These are phyloP conservation scores for Mus caroli DNA, from an alignment of 2,797 vertebrate genomes.

Conservation along the genomic window DNA sequence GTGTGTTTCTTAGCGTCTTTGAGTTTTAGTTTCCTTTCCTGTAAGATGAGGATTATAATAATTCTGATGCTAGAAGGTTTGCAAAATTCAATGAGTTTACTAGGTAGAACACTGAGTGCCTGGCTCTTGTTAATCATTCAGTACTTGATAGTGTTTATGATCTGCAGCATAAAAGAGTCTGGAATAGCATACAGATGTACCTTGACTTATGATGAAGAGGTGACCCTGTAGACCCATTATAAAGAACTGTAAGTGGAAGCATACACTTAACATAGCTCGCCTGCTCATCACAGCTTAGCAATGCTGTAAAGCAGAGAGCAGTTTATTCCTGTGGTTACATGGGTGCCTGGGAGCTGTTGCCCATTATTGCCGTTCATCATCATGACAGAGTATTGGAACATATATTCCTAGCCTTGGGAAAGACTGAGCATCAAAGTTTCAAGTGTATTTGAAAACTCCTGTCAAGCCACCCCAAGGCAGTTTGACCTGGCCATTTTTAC, in stretches of 20 bases:
- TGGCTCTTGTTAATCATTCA: not conserved
- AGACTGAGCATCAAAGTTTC: not conserved
- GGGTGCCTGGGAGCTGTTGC: not conserved
- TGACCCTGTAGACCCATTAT: not conserved
- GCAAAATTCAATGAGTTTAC: slow-evolving; percentile 37
- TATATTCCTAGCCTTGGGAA: not conserved
- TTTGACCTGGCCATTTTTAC: not conserved
- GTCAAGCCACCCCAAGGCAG: not conserved
- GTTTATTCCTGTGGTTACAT: too few species aligned
- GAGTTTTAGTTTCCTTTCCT: slow-evolving; percentile 56
- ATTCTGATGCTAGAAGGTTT: slow-evolving; percentile 33
- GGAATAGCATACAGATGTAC: not conserved
- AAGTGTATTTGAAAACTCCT: not conserved
- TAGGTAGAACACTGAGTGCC: not conserved
- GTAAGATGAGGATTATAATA: slow-evolving; percentile 46
- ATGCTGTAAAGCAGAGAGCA: not conserved
- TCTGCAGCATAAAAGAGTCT: not conserved
- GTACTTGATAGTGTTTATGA: not conserved
- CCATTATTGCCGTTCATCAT: not conserved
- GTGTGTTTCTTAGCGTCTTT: slow-evolving; percentile 43
- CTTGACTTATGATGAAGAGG: not conserved
- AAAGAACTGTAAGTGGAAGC: not conserved
- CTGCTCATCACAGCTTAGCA: not conserved
- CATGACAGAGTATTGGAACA: not conserved
- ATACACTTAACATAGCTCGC: not conserved